These are phyloP conservation scores for Cyrtorhinus lividipennis DNA, from an alignment of 1,140 invertebrate genomes.

Conservation along the genomic window DNA sequence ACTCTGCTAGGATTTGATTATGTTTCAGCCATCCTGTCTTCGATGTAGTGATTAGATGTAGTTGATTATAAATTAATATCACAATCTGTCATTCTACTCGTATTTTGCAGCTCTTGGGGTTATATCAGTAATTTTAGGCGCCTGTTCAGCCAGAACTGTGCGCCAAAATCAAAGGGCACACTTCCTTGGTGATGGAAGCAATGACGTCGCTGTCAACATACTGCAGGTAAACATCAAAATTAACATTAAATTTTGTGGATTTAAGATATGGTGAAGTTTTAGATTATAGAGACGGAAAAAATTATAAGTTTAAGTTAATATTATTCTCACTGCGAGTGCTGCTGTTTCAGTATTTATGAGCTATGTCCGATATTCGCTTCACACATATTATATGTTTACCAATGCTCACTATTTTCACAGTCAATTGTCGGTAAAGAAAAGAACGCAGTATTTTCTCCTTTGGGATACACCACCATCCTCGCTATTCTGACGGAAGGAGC, in stretches of 20 bases:
- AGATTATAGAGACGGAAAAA: background rate
- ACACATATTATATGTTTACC: background rate
- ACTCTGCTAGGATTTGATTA: no score
- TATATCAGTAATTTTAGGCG: no score
- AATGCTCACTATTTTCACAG: background rate
- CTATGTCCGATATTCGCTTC: background rate
- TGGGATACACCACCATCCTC: constrained; percentile 42
- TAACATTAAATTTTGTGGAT: background rate
- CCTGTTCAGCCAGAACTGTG: background rate
- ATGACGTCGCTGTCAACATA: constrained; percentile 22
- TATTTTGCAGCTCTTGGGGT: no score
- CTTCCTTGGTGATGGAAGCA: constrained; percentile 24
- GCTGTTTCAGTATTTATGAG: background rate
- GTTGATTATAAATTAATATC: no score
- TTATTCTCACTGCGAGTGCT: background rate
- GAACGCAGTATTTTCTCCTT: constrained; percentile 45
- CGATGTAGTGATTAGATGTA: no score
- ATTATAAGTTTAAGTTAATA: background rate
- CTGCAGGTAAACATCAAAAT: constrained; percentile 19
- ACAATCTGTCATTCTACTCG: no score
- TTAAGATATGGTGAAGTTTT: background rate
- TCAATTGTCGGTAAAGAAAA: constrained; percentile 30
- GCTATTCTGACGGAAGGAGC: constrained; percentile 44
- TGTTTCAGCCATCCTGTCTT: no score
- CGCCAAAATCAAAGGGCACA: background rate